Base-by-base conservation (phyloP, 30 jellyfish, hydroid and myxozoan species). In the Hydractinia echinata region DNA sequence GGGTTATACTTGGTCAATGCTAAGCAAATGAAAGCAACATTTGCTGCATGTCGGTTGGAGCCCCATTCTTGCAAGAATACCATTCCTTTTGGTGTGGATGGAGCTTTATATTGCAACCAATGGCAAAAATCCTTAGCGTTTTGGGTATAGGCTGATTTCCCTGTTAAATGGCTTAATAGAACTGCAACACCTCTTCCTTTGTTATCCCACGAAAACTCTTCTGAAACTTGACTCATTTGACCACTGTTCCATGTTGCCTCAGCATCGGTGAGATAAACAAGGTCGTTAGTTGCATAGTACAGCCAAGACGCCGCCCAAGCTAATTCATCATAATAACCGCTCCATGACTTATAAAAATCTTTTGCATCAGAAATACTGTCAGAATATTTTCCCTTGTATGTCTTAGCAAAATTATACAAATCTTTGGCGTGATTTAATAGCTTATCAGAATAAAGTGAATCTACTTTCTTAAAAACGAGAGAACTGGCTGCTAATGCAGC, bases 401-500 rank as follows among this genome's bases (percentile, higher is more conserved):
- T 83, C 19, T 83, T 80, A 10, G 96, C 96, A 74, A 88, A 88
- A 5, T 51, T 72, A 78, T 81, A 88, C 76, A 88, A 55, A 70
- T 88, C 89, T 76, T 77, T 77, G 18, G 96, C 96, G 52, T 88
- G 95, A 55, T 16, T 76, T 8, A 83, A 74, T 80, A 88, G 79
- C 9, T 68, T 52, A 5, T 55, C 8, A 54, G 89, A 54, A 67
- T 88, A 88, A n/a, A 53, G 52, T 19, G 86, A 50, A 66, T 83
- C 76, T 14, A 66, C 70, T 39, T 79, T 51, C 51, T 55, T 55
- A 68, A 88, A 88, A 7, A 73, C 94, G 44, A 88, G 61, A 7
- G 95, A 71, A 13, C 85, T 85, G 11, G 96, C 96, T 7, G 96
- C 94, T 53, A 88, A 77, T 1, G 96, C 94, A 2, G 96, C 94